These are phyloP conservation scores for Panagrolaimus sp. DNA, from an alignment of 1,140 invertebrate genomes.

Conservation along the genomic window DNA sequence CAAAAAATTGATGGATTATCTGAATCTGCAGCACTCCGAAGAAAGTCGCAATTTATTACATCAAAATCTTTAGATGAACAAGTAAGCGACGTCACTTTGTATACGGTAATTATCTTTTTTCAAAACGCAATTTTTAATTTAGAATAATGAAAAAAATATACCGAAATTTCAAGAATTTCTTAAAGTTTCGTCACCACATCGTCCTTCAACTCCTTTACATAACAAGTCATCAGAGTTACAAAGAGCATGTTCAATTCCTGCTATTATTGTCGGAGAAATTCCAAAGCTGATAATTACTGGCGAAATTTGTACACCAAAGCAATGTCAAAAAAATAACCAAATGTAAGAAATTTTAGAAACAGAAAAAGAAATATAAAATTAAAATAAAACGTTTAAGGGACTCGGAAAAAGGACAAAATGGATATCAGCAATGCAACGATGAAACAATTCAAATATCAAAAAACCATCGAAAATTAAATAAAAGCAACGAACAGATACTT, in stretches of 20 bases:
- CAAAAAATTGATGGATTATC: slow-evolving; percentile 8
- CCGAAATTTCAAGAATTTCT: slow-evolving; percentile 11
- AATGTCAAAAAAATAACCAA: neutral
- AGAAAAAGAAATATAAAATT: neutral
- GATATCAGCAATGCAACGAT: no score
- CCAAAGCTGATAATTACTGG: slow-evolving; percentile 42
- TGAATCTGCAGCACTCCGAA: slow-evolving; percentile 10
- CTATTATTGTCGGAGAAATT: slow-evolving; percentile 47
- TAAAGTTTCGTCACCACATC: slow-evolving; percentile 5
- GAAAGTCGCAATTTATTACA: slow-evolving; percentile 27
- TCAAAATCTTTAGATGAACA: slow-evolving; percentile 37
- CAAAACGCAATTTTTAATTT: no score
- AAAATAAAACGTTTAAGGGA: no score
- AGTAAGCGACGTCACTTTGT: neutral
- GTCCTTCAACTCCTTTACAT: slow-evolving; percentile 13
- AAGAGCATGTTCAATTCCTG: slow-evolving; percentile 44
- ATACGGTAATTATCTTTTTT: no score
- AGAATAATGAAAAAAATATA: neutral
- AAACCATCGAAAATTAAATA: no score
- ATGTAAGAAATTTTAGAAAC: neutral
- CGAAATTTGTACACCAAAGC: neutral
- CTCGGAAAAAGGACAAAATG: no score
- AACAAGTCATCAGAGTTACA: slow-evolving; percentile 32
- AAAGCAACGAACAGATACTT: no score
- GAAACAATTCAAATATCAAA: no score